Conservation (phyloP, 2,113 vertebrate genomes). For the Petaurus breviceps region DNA sequence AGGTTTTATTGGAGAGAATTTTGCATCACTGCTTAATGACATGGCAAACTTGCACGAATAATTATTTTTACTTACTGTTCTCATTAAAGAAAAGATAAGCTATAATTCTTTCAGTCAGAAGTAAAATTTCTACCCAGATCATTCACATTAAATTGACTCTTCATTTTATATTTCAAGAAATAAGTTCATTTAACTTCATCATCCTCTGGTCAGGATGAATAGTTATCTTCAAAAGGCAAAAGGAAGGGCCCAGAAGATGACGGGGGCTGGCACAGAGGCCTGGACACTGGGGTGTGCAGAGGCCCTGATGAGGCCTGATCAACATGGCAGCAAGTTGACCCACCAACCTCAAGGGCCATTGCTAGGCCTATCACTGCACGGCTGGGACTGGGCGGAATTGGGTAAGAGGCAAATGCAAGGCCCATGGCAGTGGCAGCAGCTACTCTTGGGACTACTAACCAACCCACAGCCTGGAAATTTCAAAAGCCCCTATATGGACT, state of each 20-base stretch:
- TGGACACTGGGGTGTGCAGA: too few species aligned
- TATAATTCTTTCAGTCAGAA: constrained; percentile 76
- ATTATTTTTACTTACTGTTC: constrained; percentile 82
- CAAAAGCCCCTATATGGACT: too few species aligned
- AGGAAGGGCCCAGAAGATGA: not conserved
- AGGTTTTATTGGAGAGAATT: constrained; percentile 74
- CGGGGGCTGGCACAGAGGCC: too few species aligned
- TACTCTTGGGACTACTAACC: too few species aligned
- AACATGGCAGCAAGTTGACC: too few species aligned
- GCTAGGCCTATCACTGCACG: too few species aligned
- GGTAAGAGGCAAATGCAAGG: too few species aligned
- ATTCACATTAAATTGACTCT: constrained; percentile 78
- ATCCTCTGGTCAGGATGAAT: constrained; percentile 60
- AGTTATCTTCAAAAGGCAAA: constrained; percentile 52
- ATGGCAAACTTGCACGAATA: constrained; percentile 79
- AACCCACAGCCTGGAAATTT: too few species aligned
- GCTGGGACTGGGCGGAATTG: too few species aligned
- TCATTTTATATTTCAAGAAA: constrained; percentile 72
- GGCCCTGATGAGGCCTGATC: too few species aligned
- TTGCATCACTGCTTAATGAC: constrained; percentile 81
- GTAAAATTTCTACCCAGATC: constrained; percentile 69
- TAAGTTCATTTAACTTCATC: constrained; percentile 54
- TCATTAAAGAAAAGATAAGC: constrained; percentile 78
- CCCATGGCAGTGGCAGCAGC: too few species aligned
- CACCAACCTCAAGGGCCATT: too few species aligned